Percentiles rank a stretch among this genome's conserved stretches.
Conservation (phyloP, 2,797 vertebrate genomes). For the Rhabdomys pumilio region DNA sequence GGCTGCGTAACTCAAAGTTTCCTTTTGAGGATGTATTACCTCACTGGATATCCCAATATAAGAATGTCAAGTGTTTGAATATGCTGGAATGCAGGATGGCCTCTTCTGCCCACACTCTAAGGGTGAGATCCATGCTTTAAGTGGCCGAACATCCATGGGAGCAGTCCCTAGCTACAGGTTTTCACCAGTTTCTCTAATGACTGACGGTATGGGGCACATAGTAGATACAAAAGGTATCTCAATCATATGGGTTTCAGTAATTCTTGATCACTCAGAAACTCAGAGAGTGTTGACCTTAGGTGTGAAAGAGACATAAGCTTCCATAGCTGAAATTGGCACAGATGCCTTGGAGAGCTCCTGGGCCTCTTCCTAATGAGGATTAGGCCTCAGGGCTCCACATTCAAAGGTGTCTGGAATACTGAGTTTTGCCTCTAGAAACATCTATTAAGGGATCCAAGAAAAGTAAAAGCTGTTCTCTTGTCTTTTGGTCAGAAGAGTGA, state of each 20-base stretch:
- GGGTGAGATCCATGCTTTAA: background rate
- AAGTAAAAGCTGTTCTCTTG: background rate
- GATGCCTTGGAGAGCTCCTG: background rate
- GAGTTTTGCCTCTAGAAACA: background rate
- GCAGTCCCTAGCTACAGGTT: rapidly evolving
- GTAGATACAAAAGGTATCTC: background rate
- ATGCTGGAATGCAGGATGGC: background rate
- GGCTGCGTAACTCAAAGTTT: background rate
- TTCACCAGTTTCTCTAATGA: background rate
- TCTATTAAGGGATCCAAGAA: background rate
- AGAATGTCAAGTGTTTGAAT: background rate
- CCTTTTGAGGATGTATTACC: background rate
- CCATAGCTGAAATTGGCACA: background rate
- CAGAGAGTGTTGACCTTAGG: background rate
- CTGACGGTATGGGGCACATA: background rate
- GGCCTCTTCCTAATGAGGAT: background rate
- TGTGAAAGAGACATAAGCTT: background rate
- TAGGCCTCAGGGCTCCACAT: background rate
- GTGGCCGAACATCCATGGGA: background rate
- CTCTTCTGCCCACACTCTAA: background rate
- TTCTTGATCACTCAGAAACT: background rate
- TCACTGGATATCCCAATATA: background rate
- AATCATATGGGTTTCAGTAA: background rate
- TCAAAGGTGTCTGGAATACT: background rate
- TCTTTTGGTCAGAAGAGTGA: constrained; percentile 24